A percentile compares a stretch with the other conserved stretches of the same genome.
phyloP scores from a whole-genome alignment of 1,140 invertebrate species.

The Aleiodes sp. region DNA sequence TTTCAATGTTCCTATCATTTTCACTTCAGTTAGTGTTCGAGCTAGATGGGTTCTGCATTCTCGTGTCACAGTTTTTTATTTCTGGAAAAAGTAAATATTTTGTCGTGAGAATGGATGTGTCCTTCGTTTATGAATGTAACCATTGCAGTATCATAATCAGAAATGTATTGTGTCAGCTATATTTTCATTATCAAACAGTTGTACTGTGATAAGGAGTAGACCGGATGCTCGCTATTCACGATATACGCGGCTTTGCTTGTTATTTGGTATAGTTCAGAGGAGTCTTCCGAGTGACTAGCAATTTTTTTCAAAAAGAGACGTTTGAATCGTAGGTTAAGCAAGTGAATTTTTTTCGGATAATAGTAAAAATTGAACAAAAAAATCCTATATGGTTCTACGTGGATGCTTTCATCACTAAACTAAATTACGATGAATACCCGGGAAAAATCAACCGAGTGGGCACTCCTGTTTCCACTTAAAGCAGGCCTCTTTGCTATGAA shows the following conservation, averaged over 20 bases:
- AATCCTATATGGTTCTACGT: too few species aligned
- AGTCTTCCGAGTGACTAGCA: neutral
- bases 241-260: neutral
- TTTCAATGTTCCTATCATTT: neutral
- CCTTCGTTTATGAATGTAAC: too few species aligned
- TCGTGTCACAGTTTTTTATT: neutral
- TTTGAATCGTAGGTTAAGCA: too few species aligned
- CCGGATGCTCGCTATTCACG: neutral
- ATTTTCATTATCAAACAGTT: neutral
- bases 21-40: slow-evolving; percentile 1
- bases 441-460: slow-evolving; percentile 67
- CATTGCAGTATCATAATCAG: too few species aligned
- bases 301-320: neutral
- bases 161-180: neutral
- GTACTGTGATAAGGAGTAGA: neutral
- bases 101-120: neutral
- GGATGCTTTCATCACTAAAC: neutral
- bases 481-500: slow-evolving; percentile 70
- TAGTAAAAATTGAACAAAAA: neutral
- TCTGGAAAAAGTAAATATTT: neutral
- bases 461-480: slow-evolving; percentile 70
- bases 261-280: neutral
- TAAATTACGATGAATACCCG: slow-evolving; percentile 49
- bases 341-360: too few species aligned
- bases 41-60: neutral